These are phyloP conservation scores for Anneissia japonica DNA, from an alignment of 35 echinoderm and acorn worm species.

Conservation along the genomic window DNA sequence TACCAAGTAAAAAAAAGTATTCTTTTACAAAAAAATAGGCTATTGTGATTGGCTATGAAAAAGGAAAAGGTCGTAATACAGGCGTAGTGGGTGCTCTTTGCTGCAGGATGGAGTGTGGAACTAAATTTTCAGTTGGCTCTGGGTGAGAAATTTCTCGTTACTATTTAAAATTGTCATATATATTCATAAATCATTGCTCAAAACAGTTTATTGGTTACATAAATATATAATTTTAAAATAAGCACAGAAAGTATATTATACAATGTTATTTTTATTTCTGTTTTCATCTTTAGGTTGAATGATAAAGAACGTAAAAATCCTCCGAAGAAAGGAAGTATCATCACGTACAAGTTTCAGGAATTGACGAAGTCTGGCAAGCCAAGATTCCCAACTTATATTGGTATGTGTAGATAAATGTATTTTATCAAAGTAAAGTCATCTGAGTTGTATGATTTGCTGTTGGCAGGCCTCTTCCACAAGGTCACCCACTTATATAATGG, in stretches of 20 bases:
- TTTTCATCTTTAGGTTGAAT: background rate
- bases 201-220: too few relatives aligned
- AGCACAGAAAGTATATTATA: too few relatives aligned
- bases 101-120: slow-evolving; percentile 11
- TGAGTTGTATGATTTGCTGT: too few relatives aligned
- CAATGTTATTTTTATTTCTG: too few relatives aligned
- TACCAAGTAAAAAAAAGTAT: too few relatives aligned
- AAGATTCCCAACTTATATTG: slow-evolving; percentile 22
- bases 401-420: background rate
- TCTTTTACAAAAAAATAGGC: too few relatives aligned
- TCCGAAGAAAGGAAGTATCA: slow-evolving; percentile 37
- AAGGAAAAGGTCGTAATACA: background rate
- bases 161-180: background rate
- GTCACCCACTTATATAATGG: too few relatives aligned
- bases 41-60: slow-evolving; percentile 5
- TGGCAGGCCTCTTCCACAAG: too few relatives aligned
- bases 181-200: too few relatives aligned
- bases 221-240: too few relatives aligned
- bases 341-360: slow-evolving; percentile 26
- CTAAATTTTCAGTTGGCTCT: slow-evolving; percentile 9
- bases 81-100: background rate
- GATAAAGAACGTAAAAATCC: slow-evolving; percentile 15
- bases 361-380: slow-evolving; percentile 7
- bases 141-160: slow-evolving; percentile 1
- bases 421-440: too few relatives aligned